Percentiles rank a stretch among this genome's conserved stretches.
These are phyloP conservation scores for Bagarius yarrelli DNA, from an alignment of 2,113 vertebrate species.

Conservation along the genomic window DNA sequence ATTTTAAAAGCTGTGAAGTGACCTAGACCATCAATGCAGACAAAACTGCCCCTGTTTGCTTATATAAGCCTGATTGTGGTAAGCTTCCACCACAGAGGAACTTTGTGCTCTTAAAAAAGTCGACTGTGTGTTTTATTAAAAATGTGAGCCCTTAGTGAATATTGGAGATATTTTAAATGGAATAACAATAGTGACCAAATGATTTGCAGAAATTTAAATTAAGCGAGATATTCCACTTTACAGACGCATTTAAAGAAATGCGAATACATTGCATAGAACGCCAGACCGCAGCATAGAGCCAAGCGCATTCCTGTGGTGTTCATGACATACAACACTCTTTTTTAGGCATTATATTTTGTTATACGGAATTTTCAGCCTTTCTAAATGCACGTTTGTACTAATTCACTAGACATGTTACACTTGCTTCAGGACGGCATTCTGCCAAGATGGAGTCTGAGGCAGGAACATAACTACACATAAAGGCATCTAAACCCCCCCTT, in stretches of 20 bases:
- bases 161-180: constrained; percentile 6
- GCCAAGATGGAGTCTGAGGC: constrained; percentile 35
- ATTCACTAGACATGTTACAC: constrained; percentile 63
- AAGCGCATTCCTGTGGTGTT: constrained; percentile 67
- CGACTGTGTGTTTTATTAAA: not conserved
- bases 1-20: constrained; percentile 68
- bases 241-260: constrained; percentile 49
- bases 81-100: not conserved
- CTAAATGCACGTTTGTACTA: constrained; percentile 47
- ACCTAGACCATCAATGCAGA: constrained; percentile 31
- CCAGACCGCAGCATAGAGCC: constrained; percentile 61
- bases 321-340: constrained; percentile 40
- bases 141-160: not conserved
- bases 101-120: not conserved
- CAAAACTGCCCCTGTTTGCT: not conserved
- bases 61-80: constrained; percentile 2
- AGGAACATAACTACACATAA: constrained; percentile 35
- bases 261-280: constrained; percentile 67
- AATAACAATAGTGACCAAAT: not conserved
- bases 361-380: not conserved
- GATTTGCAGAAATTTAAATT: constrained; percentile 49
- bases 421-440: constrained; percentile 56
- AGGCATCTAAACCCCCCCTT: not conserved
- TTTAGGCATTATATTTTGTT: constrained; percentile 3
- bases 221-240: constrained; percentile 25